These are phyloP conservation scores for Yponomeuta sedellus DNA, from an alignment of 2,888 invertebrate genomes.

Conservation along the genomic window DNA sequence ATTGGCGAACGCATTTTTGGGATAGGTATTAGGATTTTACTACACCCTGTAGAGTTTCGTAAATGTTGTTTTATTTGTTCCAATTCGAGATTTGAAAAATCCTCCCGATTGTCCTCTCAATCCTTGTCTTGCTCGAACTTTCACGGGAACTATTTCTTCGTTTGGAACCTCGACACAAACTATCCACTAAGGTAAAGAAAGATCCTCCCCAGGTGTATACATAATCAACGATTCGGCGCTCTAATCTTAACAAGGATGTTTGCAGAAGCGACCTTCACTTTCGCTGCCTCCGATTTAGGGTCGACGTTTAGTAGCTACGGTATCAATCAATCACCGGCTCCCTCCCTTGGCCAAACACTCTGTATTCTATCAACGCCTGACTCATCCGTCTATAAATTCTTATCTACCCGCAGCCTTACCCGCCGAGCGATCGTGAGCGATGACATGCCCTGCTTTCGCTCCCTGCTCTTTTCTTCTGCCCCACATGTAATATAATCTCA, in stretches of 20 bases:
- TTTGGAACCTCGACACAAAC: no score
- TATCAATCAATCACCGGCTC: constrained; percentile 58
- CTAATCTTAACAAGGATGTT: not conserved
- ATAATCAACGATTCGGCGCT: not conserved
- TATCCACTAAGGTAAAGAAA: not conserved
- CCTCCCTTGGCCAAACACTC: constrained; percentile 45
- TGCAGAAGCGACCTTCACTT: constrained; percentile 8
- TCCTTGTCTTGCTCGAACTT: no score
- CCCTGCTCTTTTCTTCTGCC: constrained; percentile 33
- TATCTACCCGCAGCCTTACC: constrained; percentile 52
- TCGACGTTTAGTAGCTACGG: constrained; percentile 39
- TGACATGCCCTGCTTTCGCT: constrained; percentile 53
- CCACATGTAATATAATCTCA: constrained; percentile 26
- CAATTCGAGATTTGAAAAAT: no score
- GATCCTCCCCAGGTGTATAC: not conserved
- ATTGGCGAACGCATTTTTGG: no score
- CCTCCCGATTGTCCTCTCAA: no score
- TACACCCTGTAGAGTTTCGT: no score
- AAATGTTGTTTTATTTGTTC: no score
- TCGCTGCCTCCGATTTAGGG: not conserved
- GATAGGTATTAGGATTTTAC: no score
- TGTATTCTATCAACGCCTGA: constrained; percentile 60
- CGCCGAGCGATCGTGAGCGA: constrained; percentile 52
- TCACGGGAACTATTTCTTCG: no score
- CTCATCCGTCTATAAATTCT: constrained; percentile 66